Percentiles rank a stretch among this genome's conserved stretches.
These are phyloP conservation scores for Apis cerana DNA, from an alignment of 1,140 invertebrate genomes.

Conservation along the genomic window DNA sequence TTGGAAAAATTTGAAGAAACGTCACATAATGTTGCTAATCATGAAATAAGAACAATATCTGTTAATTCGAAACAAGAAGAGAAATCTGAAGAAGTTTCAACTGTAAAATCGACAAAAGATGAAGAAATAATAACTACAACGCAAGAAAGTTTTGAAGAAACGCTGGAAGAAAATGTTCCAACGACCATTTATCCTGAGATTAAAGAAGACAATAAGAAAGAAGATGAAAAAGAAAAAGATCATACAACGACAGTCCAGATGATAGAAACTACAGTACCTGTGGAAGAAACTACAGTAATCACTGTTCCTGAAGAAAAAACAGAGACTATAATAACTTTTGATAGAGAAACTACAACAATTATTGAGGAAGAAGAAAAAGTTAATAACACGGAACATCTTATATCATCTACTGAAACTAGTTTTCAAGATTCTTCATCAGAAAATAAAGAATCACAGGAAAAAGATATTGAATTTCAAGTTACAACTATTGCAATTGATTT, in stretches of 20 bases:
- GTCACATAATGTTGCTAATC: background rate
- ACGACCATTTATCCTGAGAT: background rate
- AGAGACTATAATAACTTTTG: background rate
- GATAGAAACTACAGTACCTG: conserved; percentile 27
- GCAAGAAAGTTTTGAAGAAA: background rate
- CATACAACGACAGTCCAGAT: conserved; percentile 9
- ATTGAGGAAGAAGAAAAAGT: conserved; percentile 5
- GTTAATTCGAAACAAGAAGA: background rate
- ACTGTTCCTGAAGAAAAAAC: background rate
- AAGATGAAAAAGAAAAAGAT: conserved; percentile 13
- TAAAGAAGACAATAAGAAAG: conserved; percentile 5
- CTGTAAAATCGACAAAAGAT: background rate
- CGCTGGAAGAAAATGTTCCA: background rate
- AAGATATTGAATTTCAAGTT: background rate
- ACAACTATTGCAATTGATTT: background rate
- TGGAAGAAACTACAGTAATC: conserved; percentile 8
- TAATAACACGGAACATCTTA: background rate
- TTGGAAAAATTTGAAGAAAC: conserved; percentile 27
- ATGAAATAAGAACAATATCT: background rate
- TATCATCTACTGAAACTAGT: background rate
- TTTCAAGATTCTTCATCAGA: background rate
- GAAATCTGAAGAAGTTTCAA: background rate
- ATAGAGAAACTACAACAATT: background rate
- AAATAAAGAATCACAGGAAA: background rate
- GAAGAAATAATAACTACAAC: conserved; percentile 7